These are phyloP conservation scores for Patiria pectinifera DNA, from an alignment of 53 echinoderm and acorn worm species.

Conservation along the genomic window DNA sequence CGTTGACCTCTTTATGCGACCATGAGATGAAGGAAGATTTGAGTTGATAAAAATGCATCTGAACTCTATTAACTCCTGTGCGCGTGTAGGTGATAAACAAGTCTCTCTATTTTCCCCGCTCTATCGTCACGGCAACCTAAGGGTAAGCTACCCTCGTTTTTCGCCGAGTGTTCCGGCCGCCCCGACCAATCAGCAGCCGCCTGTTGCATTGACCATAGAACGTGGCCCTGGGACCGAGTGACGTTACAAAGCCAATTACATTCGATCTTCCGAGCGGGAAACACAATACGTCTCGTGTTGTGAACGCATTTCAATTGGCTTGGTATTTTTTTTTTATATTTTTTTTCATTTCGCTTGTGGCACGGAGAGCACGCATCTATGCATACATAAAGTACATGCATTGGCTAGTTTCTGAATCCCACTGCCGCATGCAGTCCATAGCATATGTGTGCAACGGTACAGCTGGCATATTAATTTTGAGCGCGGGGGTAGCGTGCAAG, in stretches of 20 bases:
- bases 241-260: conserved; percentile 50
- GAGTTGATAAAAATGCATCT: background rate
- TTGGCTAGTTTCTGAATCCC: background rate
- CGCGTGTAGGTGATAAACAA: background rate
- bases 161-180: background rate
- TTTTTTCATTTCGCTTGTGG: conserved; percentile 11
- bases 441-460: background rate
- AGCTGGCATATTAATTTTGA: background rate
- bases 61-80: background rate
- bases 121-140: conserved; percentile 21
- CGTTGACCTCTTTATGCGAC: no score
- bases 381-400: background rate
- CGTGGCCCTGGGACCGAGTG: conserved; percentile 25
- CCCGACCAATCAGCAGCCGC: background rate
- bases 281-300: conserved; percentile 28
- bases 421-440: background rate
- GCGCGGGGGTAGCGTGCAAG: background rate
- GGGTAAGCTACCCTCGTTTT: conserved; percentile 8
- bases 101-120: background rate
- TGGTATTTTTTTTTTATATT: background rate
- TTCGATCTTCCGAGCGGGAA: conserved; percentile 17
- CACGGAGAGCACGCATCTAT: background rate
- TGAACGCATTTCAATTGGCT: conserved; percentile 29
- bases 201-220: conserved; percentile 10
- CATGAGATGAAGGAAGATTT: background rate